phyloP scores from a whole-genome alignment of 2,888 invertebrate species.

The Penaeus monodon region DNA sequence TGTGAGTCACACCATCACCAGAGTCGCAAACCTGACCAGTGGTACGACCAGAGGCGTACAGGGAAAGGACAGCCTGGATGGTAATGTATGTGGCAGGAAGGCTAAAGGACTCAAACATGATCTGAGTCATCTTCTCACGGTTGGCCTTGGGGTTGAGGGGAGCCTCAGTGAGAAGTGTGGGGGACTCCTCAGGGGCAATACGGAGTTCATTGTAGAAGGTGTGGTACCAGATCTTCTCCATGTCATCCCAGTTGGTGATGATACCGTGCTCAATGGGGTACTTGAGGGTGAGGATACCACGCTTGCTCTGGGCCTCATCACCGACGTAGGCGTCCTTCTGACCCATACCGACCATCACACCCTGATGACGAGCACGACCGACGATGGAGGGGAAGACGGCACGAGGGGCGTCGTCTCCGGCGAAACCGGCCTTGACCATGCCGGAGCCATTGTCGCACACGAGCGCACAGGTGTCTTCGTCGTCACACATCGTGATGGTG shows the following conservation, averaged over 20 bases:
- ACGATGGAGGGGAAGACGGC: slow-evolving; percentile 57
- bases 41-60: slow-evolving; percentile 37
- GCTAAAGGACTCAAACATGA: slow-evolving; percentile 85
- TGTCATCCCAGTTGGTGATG: slow-evolving; percentile 94
- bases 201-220: slow-evolving; percentile 98
- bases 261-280: slow-evolving; percentile 65
- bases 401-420: slow-evolving; percentile 57
- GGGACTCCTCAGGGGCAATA: slow-evolving; percentile 88
- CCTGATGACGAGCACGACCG: slow-evolving; percentile 60
- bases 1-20: slow-evolving; percentile 44
- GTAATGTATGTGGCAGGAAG: neutral
- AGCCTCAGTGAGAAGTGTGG: slow-evolving; percentile 82
- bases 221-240: slow-evolving; percentile 99
- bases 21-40: slow-evolving; percentile 47
- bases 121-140: slow-evolving; percentile 91
- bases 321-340: slow-evolving; percentile 65
- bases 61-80: slow-evolving; percentile 19
- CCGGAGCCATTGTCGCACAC: slow-evolving; percentile 44
- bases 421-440: slow-evolving; percentile 59
- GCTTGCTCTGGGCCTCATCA: slow-evolving; percentile 65
- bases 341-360: slow-evolving; percentile 59
- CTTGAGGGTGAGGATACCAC: slow-evolving; percentile 65
- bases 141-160: slow-evolving; percentile 95
- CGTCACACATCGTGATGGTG: slow-evolving; percentile 68
- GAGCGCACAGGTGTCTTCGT: neutral